Percentiles rank a stretch among this genome's conserved stretches.
phyloP scores from a whole-genome alignment of 2,797 vertebrate species.

The Poeciliopsis paucimaculata region DNA sequence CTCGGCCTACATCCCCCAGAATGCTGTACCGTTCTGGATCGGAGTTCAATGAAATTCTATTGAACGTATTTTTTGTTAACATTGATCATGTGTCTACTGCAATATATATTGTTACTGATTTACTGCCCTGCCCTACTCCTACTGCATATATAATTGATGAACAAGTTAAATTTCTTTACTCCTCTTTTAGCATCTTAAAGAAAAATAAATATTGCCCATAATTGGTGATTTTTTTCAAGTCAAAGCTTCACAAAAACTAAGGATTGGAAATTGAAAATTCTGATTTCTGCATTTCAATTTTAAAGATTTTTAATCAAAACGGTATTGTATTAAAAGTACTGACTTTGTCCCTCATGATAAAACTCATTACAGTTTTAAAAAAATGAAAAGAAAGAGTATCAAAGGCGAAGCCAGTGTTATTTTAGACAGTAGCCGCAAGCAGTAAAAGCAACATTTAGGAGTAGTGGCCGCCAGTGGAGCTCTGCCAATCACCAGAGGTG shows the following conservation, averaged over 20 bases:
- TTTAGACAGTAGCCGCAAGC: conserved; percentile 22
- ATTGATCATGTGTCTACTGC: too few relatives aligned
- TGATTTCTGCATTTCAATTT: conserved; percentile 8
- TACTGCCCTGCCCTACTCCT: too few relatives aligned
- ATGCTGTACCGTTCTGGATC: too few relatives aligned
- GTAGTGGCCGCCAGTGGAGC: conserved; percentile 33
- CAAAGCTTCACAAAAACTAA: not conserved
- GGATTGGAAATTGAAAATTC: not conserved
- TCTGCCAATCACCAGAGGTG: conserved; percentile 54
- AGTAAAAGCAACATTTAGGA: conserved; percentile 8
- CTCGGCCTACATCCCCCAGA: too few relatives aligned
- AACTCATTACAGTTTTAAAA: conserved; percentile 26
- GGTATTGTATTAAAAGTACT: conserved; percentile 35
- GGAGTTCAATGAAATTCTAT: too few relatives aligned
- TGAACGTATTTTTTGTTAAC: too few relatives aligned
- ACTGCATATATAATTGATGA: not conserved
- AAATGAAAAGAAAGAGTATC: conserved; percentile 8
- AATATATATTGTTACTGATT: too few relatives aligned
- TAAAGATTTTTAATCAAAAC: conserved; percentile 58
- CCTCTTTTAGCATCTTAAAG: not conserved
- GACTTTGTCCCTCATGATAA: conserved; percentile 38
- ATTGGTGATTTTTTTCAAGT: not conserved
- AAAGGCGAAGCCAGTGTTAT: conserved; percentile 11
- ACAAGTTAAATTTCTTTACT: not conserved
- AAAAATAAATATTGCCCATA: not conserved